Percentiles rank a stretch among this genome's conserved stretches.
Conservation (phyloP, 2,888 invertebrate species). For the Microctonus hyperodae region DNA sequence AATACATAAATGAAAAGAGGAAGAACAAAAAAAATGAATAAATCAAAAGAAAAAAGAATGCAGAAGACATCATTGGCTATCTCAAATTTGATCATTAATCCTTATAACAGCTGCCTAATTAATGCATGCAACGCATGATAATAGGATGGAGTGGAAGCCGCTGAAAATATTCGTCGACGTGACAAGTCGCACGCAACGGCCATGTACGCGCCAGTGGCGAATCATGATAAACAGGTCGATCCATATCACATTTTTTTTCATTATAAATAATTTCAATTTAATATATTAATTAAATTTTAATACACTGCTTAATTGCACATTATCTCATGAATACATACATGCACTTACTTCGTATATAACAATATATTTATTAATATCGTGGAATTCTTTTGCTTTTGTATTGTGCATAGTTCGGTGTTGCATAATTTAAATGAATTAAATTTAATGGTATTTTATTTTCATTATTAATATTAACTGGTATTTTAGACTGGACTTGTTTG, state of each 20-base stretch:
- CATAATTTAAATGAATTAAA: conserved; percentile 24
- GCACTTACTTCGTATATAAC: conserved; percentile 26
- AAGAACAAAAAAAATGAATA: no score
- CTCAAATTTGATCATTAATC: conserved; percentile 53
- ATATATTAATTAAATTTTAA: conserved; percentile 14
- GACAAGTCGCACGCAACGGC: conserved; percentile 60
- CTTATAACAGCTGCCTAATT: conserved; percentile 59
- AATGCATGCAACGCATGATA: conserved; percentile 63
- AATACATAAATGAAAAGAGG: no score
- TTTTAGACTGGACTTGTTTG: conserved; percentile 58
- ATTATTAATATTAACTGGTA: conserved; percentile 29
- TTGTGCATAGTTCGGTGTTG: conserved; percentile 17
- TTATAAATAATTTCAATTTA: conserved; percentile 31
- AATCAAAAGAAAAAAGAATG: no score
- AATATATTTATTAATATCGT: conserved; percentile 12
- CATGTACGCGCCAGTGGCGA: conserved; percentile 62
- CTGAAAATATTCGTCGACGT: conserved; percentile 60
- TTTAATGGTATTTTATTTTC: conserved; percentile 33
- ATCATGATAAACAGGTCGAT: conserved; percentile 62
- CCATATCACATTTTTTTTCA: conserved; percentile 56
- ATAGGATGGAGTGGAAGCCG: conserved; percentile 61
- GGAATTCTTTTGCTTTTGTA: conserved; percentile 23
- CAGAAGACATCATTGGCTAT: conserved; percentile 43
- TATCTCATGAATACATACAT: conserved; percentile 25
- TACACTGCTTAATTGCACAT: conserved; percentile 25